A percentile compares a stretch with the other conserved stretches of the same genome.
Conservation (phyloP, 2,888 invertebrate genomes). For the Stenolophus ochropezus region DNA sequence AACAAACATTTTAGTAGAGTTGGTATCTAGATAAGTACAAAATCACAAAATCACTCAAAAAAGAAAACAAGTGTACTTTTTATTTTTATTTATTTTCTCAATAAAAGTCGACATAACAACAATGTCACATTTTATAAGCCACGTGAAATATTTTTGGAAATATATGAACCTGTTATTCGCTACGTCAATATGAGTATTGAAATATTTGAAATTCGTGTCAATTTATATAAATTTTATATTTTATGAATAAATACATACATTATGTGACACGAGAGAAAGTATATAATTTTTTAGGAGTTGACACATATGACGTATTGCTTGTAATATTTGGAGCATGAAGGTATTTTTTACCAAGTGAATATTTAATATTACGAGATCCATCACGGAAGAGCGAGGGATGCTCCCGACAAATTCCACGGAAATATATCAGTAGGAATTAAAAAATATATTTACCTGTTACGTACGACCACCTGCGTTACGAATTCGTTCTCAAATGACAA, state of each 20-base stretch:
- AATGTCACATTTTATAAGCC: neutral
- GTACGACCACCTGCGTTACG: neutral
- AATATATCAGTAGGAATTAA: constrained; percentile 30
- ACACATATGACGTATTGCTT: constrained; percentile 29
- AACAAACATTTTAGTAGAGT: too few species aligned
- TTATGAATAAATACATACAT: neutral
- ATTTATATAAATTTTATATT: neutral
- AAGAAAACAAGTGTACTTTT: neutral
- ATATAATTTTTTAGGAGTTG: constrained; percentile 15
- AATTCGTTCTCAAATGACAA: neutral
- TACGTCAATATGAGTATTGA: neutral
- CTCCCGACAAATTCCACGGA: neutral
- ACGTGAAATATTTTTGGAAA: neutral
- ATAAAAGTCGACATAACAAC: neutral
- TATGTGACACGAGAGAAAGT: neutral
- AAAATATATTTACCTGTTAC: constrained; percentile 16
- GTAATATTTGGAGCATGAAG: constrained; percentile 30
- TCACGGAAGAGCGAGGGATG: constrained; percentile 29
- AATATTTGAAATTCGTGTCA: neutral
- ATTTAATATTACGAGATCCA: constrained; percentile 28
- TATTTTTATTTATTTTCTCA: neutral
- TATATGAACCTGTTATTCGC: neutral
- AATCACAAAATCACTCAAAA: too few species aligned
- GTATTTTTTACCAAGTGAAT: constrained; percentile 25
- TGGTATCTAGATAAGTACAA: too few species aligned